Evolutionary conservation across 1,140 invertebrate species (phyloP), one percentile per base, ranked within the genome.

Genomic region (Paraescarpia echinospica): DNA sequence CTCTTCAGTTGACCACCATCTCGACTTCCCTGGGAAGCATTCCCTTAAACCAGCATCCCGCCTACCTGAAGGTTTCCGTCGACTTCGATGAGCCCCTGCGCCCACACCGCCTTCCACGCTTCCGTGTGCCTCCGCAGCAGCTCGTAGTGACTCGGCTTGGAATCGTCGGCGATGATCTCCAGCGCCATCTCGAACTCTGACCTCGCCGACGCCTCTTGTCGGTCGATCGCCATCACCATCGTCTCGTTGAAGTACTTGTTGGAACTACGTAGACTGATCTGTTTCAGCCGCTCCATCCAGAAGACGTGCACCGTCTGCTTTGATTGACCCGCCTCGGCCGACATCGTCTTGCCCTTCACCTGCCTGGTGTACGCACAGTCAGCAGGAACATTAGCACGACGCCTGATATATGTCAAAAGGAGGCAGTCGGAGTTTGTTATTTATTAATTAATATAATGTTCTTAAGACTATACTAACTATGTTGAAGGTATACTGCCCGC

Each of bases 181-280:
- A 91, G 27, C 27, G 92, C 92, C n/a, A 18, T 31, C 35, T 93
- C 93, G 48, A 93, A 93, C 35, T 93, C 93, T 5, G 89, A 22
- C 51, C 92, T 91, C n/a, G 93, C 93, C 33, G 88, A 89, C 59
- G 93, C 34, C 51, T 93, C 93, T 35, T 91, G 89, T 18, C 51
- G 92, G 35, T 93, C 93, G 31, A 93, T 89, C 18, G 93, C 89
- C 93, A 93, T 93, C 34, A 93, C 91, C 90, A 92, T 34, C 33
- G 92, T 93, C 34, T 93, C 89, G 89, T 93, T 92, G 35, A 88
- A 91, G 31, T 5, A 33, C 33, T 77, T 48, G 33, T 92, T 90
- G n/a, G 89, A 88, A 27, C 35, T 77, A 33, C 51, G 77, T 31
- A 93, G 90, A 90, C n/a, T 89, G 59, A 93, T 93, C 89, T 92